phyloP scores from a whole-genome alignment of 2,888 invertebrate species.

The Diarsia mendica region DNA sequence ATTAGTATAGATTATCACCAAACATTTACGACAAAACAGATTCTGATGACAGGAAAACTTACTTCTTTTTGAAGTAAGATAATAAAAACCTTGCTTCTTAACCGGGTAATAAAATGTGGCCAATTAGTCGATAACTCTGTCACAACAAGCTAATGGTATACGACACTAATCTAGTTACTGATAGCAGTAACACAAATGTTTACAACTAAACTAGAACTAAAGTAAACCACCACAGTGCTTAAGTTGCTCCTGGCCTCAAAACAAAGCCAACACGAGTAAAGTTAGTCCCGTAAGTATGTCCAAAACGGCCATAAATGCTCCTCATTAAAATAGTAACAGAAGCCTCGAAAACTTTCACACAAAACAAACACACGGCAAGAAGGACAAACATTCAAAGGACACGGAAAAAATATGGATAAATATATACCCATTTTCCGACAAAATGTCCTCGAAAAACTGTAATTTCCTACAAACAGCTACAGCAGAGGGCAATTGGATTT shows the following conservation, averaged over 20 bases:
- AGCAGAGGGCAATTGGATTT: slow-evolving; percentile 66
- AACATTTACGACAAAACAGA: neutral
- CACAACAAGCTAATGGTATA: neutral
- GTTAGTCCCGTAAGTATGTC: slow-evolving; percentile 11
- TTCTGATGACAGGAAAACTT: neutral
- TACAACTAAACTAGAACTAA: neutral
- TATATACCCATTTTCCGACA: slow-evolving; percentile 28
- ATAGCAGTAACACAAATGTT: slow-evolving; percentile 2
- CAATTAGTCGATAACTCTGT: neutral
- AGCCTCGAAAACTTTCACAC: slow-evolving; percentile 10
- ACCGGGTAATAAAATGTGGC: neutral
- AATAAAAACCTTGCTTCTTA: neutral
- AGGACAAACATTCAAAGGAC: slow-evolving; percentile 18
- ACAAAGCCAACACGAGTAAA: slow-evolving; percentile 14
- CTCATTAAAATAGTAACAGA: slow-evolving; percentile 43
- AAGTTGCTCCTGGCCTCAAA: slow-evolving; percentile 2
- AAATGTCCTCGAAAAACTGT: slow-evolving; percentile 52
- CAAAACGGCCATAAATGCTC: slow-evolving; percentile 17
- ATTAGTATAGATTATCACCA: neutral
- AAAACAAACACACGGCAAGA: slow-evolving; percentile 39
- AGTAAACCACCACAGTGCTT: neutral
- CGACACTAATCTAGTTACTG: neutral
- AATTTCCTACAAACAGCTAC: slow-evolving; percentile 62
- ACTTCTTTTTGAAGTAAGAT: neutral
- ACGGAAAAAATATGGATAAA: slow-evolving; percentile 17